A percentile compares a stretch with the other conserved stretches of the same genome.
phyloP scores from a whole-genome alignment of 2,797 vertebrate genomes.

The Glyptemys insculpta region DNA sequence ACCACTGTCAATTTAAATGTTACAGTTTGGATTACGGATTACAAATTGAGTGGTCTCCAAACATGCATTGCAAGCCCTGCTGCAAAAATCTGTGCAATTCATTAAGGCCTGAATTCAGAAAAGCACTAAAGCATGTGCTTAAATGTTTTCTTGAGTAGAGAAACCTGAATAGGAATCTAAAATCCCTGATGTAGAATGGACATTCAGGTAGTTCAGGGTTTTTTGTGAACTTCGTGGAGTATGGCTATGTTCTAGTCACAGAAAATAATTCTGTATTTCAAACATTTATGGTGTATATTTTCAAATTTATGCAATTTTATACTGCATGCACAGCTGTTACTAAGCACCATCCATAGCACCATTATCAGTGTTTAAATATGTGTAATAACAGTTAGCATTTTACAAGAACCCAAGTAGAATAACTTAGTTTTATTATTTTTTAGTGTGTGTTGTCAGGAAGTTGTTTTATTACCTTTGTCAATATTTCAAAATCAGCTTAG shows the following conservation, averaged over 20 bases:
- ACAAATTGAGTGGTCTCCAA: background rate
- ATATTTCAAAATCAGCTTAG: background rate
- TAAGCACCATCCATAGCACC: background rate
- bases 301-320: background rate
- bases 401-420: background rate
- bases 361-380: background rate
- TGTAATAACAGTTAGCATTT: background rate
- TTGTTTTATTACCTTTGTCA: background rate
- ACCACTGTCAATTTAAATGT: background rate
- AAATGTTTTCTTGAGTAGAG: background rate
- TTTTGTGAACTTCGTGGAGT: background rate
- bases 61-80: background rate
- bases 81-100: background rate
- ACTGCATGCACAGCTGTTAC: background rate
- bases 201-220: background rate
- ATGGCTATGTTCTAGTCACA: background rate
- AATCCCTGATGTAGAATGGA: background rate
- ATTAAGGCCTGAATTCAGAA: background rate
- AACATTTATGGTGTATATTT: background rate
- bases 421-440: background rate
- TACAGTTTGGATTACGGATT: background rate
- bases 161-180: background rate
- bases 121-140: background rate
- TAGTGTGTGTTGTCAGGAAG: background rate
- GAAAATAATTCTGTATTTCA: background rate